Conservation (phyloP, 2,113 vertebrate genomes). For the Xenopus borealis region DNA sequence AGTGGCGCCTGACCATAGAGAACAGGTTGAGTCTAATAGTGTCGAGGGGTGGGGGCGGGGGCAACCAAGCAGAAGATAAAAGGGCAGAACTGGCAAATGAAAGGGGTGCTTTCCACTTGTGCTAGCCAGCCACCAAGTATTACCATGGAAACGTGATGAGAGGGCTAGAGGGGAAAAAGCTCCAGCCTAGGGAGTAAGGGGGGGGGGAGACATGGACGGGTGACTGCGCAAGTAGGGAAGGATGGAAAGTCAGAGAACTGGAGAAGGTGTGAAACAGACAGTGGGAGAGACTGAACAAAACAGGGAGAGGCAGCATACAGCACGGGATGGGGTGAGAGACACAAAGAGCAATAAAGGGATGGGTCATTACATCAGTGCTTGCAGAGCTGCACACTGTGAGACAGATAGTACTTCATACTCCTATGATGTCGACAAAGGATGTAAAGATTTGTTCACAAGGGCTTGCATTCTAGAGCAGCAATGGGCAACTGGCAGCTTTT, state of each 20-base stretch:
- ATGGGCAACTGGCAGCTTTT: too few species aligned
- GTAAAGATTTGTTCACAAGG: too few species aligned
- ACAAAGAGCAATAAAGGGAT: background rate
- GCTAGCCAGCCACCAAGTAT: constrained; percentile 2
- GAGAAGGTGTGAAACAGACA: background rate
- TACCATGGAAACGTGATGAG: constrained; percentile 25
- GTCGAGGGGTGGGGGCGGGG: background rate
- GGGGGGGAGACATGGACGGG: background rate
- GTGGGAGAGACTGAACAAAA: background rate
- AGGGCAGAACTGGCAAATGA: background rate
- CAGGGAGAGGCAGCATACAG: background rate
- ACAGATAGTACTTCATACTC: too few species aligned
- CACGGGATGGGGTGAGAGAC: too few species aligned
- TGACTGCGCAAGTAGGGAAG: background rate
- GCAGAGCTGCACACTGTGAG: too few species aligned
- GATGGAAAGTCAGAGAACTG: background rate
- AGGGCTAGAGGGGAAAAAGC: background rate
- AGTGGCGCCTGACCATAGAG: constrained; percentile 12
- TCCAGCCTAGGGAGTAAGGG: background rate
- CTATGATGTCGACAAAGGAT: too few species aligned
- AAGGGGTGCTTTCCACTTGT: background rate
- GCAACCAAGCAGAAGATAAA: background rate
- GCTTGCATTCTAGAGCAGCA: too few species aligned
- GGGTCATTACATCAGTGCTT: background rate
- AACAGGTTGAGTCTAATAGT: background rate